Conservation (phyloP, 2,113 vertebrate species). For the Megaceryle torquata region DNA sequence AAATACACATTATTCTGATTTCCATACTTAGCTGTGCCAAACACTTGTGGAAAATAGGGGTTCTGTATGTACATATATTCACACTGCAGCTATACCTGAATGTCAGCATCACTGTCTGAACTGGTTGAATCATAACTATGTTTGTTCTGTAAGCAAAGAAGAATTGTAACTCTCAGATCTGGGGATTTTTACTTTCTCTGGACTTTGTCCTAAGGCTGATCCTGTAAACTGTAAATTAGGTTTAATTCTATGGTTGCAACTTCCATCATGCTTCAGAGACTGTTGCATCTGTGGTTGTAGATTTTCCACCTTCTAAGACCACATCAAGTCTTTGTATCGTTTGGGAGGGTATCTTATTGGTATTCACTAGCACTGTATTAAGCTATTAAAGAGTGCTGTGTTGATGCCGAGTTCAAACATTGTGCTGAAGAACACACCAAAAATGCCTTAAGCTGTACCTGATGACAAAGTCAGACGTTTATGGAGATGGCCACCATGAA, state of each 20-base stretch:
- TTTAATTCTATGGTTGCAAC: not conserved
- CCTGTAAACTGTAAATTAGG: not conserved
- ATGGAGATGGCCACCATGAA: not conserved
- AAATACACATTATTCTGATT: not conserved
- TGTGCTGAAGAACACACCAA: not conserved
- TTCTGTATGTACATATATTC: not conserved
- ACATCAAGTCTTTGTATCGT: not conserved
- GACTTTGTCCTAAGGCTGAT: not conserved
- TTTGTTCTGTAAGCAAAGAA: not conserved
- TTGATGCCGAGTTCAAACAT: not conserved
- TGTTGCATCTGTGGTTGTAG: not conserved
- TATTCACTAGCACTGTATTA: rapidly evolving
- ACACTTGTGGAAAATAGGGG: not conserved
- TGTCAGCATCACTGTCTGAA: not conserved
- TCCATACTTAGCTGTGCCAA: not conserved
- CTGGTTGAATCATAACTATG: not conserved
- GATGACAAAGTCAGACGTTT: not conserved
- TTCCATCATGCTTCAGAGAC: not conserved
- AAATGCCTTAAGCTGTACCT: not conserved
- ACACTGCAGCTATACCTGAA: not conserved
- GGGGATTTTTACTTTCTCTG: not conserved
- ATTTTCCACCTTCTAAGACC: not conserved
- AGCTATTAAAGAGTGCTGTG: not conserved
- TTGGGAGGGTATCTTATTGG: not conserved
- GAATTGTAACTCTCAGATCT: not conserved